These are phyloP conservation scores for Seira musarum DNA, from an alignment of 2,888 invertebrate species.

Conservation along the genomic window DNA sequence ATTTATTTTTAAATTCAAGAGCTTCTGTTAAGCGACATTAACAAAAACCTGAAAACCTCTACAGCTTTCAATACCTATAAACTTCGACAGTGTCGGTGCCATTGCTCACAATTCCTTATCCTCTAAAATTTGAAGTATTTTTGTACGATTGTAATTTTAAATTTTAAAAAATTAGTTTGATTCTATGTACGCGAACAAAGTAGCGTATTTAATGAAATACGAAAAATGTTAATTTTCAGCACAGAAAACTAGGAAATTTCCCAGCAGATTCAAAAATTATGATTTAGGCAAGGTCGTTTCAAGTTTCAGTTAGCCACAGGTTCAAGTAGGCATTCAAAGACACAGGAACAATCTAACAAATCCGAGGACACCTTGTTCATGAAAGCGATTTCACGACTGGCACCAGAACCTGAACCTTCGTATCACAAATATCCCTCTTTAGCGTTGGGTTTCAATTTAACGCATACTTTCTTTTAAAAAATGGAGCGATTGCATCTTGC, in stretches of 20 bases:
- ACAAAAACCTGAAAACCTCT: not conserved
- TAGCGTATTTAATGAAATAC: not conserved
- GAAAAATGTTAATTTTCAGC: not conserved
- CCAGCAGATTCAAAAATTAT: too few relatives aligned
- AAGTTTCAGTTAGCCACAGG: too few relatives aligned
- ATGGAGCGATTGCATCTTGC: too few relatives aligned
- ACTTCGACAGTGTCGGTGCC: slow-evolving; percentile 44
- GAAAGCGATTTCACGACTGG: too few relatives aligned
- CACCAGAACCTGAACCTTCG: too few relatives aligned
- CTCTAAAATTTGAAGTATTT: not conserved
- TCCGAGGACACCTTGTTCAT: too few relatives aligned
- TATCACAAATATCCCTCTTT: too few relatives aligned
- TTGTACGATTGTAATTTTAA: not conserved
- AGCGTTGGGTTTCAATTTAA: too few relatives aligned
- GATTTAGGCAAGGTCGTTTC: too few relatives aligned
- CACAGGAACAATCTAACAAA: too few relatives aligned
- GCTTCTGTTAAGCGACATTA: not conserved
- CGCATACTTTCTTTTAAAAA: too few relatives aligned
- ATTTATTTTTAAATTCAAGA: not conserved
- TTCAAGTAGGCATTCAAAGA: too few relatives aligned
- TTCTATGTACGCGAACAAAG: not conserved
- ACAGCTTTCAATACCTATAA: slow-evolving; percentile 26
- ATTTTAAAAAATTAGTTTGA: not conserved
- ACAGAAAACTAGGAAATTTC: not conserved
- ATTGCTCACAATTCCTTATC: not conserved